Evolutionary conservation across 2,113 vertebrate genomes (phyloP).

Genomic region (Grallaria varia): DNA sequence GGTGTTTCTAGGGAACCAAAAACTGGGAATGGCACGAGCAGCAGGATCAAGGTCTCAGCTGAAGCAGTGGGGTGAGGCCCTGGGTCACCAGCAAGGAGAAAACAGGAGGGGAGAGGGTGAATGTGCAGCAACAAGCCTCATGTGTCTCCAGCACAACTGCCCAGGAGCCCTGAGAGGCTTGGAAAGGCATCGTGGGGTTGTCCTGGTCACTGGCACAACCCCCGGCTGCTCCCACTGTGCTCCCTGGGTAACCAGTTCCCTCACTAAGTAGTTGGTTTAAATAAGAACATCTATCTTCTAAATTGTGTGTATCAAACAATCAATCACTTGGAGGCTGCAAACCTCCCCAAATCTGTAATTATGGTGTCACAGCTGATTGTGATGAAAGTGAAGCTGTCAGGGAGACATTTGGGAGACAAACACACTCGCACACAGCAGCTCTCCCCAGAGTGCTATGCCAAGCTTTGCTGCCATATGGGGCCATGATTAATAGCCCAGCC

Average conservation of each 20-base stretch:
- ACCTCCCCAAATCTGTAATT: conserved; percentile 73
- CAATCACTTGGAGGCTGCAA: conserved; percentile 62
- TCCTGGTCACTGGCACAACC: background rate
- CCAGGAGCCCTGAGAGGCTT: background rate
- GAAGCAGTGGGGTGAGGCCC: background rate
- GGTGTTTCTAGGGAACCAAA: background rate
- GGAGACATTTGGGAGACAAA: conserved; percentile 66
- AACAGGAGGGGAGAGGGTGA: background rate
- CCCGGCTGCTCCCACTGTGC: background rate
- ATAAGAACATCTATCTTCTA: conserved; percentile 71
- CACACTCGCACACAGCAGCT: conserved; percentile 23
- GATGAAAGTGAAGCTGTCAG: conserved; percentile 73
- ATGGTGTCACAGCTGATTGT: conserved; percentile 72
- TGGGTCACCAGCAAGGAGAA: background rate
- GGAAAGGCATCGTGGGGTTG: rapidly evolving
- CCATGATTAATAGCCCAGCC: conserved; percentile 49
- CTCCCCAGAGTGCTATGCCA: conserved; percentile 30
- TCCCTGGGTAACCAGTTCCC: background rate
- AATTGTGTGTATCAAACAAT: conserved; percentile 73
- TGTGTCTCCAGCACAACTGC: background rate
- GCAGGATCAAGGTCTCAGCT: too few species aligned
- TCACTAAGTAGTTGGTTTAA: conserved; percentile 32
- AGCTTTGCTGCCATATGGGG: conserved; percentile 59
- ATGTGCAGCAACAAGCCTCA: background rate
- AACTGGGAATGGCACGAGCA: rapidly evolving